Evolutionary conservation across 37 sponge, comb jelly and placozoan species (phyloP).

Genomic region (Chondrosia reniformis): DNA sequence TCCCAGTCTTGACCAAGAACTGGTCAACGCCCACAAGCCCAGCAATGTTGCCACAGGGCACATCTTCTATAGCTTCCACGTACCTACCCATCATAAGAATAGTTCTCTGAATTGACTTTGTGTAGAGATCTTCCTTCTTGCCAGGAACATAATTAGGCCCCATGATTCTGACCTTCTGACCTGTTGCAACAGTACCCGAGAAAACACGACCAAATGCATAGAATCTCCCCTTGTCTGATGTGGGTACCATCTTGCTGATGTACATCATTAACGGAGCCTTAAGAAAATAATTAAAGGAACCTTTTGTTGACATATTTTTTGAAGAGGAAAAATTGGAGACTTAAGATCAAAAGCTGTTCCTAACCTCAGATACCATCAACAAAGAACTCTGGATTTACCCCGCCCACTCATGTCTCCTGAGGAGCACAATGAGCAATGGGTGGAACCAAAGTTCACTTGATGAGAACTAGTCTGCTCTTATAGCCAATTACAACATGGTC

Average conservation of each 20-base stretch:
- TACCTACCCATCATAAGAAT: slow-evolving; percentile 99
- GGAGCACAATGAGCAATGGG: too few species aligned
- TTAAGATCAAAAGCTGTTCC: too few species aligned
- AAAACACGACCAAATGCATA: slow-evolving; percentile 99
- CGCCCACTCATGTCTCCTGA: too few species aligned
- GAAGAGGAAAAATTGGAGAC: too few species aligned
- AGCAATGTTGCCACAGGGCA: slow-evolving; percentile 98
- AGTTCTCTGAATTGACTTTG: slow-evolving; percentile 95
- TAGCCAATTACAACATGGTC: too few species aligned
- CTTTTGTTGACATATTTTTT: too few species aligned
- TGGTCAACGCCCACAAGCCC: slow-evolving; percentile 99
- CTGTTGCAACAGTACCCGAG: slow-evolving; percentile 94
- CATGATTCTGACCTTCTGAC: slow-evolving; percentile 94
- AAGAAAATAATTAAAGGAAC: background rate
- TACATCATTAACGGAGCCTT: slow-evolving; percentile 98
- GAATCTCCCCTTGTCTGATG: slow-evolving; percentile 96
- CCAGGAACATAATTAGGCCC: slow-evolving; percentile 98
- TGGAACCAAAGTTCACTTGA: too few species aligned
- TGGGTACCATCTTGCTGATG: slow-evolving; percentile 97
- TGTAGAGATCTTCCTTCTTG: slow-evolving; percentile 91
- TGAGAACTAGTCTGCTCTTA: too few species aligned
- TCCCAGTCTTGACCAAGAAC: slow-evolving; percentile 98
- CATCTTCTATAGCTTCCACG: slow-evolving; percentile 95
- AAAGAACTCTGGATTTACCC: too few species aligned
- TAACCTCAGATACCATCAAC: too few species aligned